Percentiles rank a stretch among this genome's conserved stretches.
Evolutionary conservation across 2,797 vertebrate species (phyloP).

Genomic region (Hemibagrus guttatus): DNA sequence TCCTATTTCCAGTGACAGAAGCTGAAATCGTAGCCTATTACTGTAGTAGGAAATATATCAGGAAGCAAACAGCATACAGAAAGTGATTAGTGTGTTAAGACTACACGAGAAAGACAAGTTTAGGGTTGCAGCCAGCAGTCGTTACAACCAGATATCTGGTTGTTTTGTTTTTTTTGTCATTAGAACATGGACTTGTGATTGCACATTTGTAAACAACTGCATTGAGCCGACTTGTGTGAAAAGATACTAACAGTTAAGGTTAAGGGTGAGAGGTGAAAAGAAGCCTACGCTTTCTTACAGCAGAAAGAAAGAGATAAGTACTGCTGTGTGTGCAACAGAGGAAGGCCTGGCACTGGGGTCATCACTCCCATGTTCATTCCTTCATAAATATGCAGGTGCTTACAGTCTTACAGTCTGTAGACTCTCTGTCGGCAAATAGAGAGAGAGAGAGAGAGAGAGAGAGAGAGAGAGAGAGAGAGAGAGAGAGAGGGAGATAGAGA

Average conservation of each 20-base stretch:
- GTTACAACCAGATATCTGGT: neutral
- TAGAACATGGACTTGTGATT: neutral
- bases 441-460: slow-evolving; percentile 12
- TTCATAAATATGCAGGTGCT: slow-evolving; percentile 42
- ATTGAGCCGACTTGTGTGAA: neutral
- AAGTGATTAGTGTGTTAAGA: neutral
- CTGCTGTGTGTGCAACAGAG: neutral
- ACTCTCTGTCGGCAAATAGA: slow-evolving; percentile 30
- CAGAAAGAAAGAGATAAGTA: neutral
- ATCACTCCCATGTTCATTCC: slow-evolving; percentile 7
- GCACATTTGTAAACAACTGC: neutral
- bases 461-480: slow-evolving; percentile 21
- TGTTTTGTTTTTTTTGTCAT: neutral
- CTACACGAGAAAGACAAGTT: neutral
- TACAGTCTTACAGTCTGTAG: slow-evolving; percentile 41
- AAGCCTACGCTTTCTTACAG: neutral
- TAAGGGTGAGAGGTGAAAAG: neutral
- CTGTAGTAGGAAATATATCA: neutral
- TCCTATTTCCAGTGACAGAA: neutral
- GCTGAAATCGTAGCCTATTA: neutral
- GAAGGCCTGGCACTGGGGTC: neutral
- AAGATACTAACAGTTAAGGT: neutral
- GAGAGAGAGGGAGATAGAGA: neutral
- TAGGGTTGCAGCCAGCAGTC: neutral
- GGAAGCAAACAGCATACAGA: neutral